A percentile compares a stretch with the other conserved stretches of the same genome.
These are phyloP conservation scores for Clunio marinus DNA, from an alignment of 2,888 invertebrate genomes.

Conservation along the genomic window DNA sequence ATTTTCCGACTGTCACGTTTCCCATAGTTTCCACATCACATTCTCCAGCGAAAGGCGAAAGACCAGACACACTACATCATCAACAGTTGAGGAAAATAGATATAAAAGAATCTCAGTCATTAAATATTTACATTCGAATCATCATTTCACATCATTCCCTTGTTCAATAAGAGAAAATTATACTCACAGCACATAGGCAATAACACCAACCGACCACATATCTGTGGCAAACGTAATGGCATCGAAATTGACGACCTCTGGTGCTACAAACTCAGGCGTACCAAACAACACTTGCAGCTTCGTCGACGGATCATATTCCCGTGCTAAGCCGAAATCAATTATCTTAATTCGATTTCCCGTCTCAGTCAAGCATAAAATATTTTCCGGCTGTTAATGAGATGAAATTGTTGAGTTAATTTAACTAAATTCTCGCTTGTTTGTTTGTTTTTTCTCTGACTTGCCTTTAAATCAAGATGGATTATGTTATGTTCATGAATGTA, in stretches of 20 bases:
- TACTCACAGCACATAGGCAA: slow-evolving; percentile 96
- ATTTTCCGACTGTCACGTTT: slow-evolving; percentile 95
- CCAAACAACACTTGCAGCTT: slow-evolving; percentile 93
- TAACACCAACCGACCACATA: slow-evolving; percentile 99
- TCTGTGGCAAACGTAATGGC: slow-evolving; percentile 93
- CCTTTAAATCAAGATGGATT: slow-evolving; percentile 92
- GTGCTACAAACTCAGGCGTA: slow-evolving; percentile 97
- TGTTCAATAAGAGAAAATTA: slow-evolving; percentile 9
- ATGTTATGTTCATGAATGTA: slow-evolving; percentile 96
- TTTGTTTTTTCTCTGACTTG: not conserved
- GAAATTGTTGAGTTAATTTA: not conserved
- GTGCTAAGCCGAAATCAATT: slow-evolving; percentile 95
- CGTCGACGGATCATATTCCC: slow-evolving; percentile 86
- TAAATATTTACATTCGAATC: slow-evolving; percentile 5
- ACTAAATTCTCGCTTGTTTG: slow-evolving; percentile 1
- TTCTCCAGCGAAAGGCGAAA: slow-evolving; percentile 98
- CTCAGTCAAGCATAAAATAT: slow-evolving; percentile 92
- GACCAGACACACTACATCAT: slow-evolving; percentile 72
- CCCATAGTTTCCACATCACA: slow-evolving; percentile 97
- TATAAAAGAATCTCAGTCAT: no score
- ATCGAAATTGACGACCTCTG: slow-evolving; percentile 98
- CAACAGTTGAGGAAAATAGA: not conserved
- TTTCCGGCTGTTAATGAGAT: slow-evolving; percentile 81
- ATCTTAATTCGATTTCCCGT: slow-evolving; percentile 98
- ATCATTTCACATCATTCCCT: no score